Evolutionary conservation across 2,113 vertebrate species (phyloP), one percentile per base, ranked within the genome.

Genomic region (Boleophthalmus pectinirostris): DNA sequence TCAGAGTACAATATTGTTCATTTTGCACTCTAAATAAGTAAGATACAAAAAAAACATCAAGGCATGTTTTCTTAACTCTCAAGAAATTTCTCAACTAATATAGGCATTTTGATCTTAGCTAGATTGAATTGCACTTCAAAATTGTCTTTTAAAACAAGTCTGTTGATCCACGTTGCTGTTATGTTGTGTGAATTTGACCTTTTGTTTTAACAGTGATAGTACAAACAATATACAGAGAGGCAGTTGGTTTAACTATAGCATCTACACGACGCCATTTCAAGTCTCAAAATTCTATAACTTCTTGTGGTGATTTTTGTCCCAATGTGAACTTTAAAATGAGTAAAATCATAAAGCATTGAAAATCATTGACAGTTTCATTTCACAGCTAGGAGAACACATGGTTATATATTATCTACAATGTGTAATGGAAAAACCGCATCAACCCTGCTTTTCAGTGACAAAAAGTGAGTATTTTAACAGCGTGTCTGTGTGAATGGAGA

Each of bases 371-470:
- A 79, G 75, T 83, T 79, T 83, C 87, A 86, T 82, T 75, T 76
- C 79, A 90, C 81, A 76, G 81, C 79, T 87, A 85, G 69, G 77
- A 79, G 81, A 74, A 85, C 72, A 88, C 78, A 73, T 83, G 88
- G 80, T 61, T 87, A 87, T 25, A 58, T 15, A 25, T 15, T 87
- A 78, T 88, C 85, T 90, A 91, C 82, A 74, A 90, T 87, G 84
- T 23, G 14, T 25, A 72, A 88, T 90, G 87, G 85, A 89, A 79
- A 82, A 78, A 88, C 82, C 85, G 0, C 80, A 80, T 88, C 90
- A 90, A 90, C 90, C 91, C 90, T 91, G 92, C 91, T 91, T 92
- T 92, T 85, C 83, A 18, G 89, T 88, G 91, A 87, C 83, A 82
- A 72, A 89, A 82, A 80, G 83, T 82, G 84, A 90, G 86, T 78